phyloP scores from a whole-genome alignment of 1,140 invertebrate genomes.

The Zeugodacus cucurbitae region DNA sequence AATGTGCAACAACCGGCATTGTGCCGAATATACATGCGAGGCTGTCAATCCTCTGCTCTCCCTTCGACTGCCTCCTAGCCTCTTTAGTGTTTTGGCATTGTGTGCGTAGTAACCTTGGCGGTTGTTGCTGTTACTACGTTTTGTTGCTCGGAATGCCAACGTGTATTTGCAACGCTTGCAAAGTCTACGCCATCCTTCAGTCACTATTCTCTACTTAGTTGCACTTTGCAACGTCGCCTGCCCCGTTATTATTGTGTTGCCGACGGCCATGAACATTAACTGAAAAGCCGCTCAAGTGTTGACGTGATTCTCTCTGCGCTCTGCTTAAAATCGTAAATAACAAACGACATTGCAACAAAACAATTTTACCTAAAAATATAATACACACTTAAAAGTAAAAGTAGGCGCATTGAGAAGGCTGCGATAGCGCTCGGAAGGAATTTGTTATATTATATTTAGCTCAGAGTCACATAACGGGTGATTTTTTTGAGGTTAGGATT shows the following conservation, averaged over 20 bases:
- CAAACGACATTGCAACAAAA: neutral
- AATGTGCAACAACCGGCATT: neutral
- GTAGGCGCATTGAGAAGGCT: too few relatives aligned
- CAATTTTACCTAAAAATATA: neutral
- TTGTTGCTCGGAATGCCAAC: neutral
- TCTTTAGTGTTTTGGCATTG: neutral
- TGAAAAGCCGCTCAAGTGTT: neutral
- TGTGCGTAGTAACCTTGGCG: neutral
- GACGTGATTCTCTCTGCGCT: neutral
- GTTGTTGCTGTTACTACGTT: neutral
- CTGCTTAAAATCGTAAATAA: neutral
- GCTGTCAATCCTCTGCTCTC: neutral
- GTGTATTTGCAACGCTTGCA: neutral
- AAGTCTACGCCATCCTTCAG: neutral
- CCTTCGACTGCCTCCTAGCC: neutral
- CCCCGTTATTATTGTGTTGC: neutral
- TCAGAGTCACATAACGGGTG: too few relatives aligned
- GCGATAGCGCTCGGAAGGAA: too few relatives aligned
- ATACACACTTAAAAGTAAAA: neutral
- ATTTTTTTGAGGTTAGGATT: too few relatives aligned
- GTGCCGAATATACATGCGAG: neutral
- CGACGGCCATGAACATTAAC: conserved; percentile 28
- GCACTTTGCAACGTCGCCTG: neutral
- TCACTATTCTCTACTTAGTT: neutral
- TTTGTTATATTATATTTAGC: too few relatives aligned